phyloP scores from a whole-genome alignment of 2,888 invertebrate species.

The Platycheirus albimanus region DNA sequence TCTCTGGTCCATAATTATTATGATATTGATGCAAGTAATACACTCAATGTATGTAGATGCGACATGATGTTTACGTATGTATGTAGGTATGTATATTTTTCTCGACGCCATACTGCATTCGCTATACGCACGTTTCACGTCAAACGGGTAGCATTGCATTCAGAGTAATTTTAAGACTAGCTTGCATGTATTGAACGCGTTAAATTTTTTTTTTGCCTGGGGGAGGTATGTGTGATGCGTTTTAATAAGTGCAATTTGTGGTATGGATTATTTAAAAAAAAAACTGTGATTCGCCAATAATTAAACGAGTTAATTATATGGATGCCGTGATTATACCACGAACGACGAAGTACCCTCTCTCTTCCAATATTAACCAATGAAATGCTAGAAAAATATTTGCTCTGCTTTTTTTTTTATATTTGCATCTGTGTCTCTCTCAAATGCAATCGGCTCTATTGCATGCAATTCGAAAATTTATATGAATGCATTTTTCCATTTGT shows the following conservation, averaged over 20 bases:
- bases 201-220: constrained; percentile 2
- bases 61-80: not conserved
- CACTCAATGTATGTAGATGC: not conserved
- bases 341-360: no score
- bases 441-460: not conserved
- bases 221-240: constrained; percentile 56
- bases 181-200: not conserved
- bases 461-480: not conserved
- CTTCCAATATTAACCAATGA: constrained; percentile 28
- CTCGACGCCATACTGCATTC: not conserved
- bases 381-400: constrained; percentile 20
- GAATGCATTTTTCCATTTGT: not conserved
- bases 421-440: constrained; percentile 23
- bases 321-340: constrained; percentile 14
- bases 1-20: constrained; percentile 60
- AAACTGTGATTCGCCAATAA: constrained; percentile 61
- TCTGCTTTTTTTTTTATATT: not conserved
- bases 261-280: constrained; percentile 1
- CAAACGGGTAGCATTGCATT: not conserved
- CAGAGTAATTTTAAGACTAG: not conserved
- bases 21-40: constrained; percentile 48
- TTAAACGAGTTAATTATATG: constrained; percentile 57
- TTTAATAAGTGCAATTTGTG: not conserved
- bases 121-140: not conserved
- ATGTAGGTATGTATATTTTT: constrained; percentile 1